phyloP scores from a whole-genome alignment of 1,140 invertebrate genomes.

The Adelges cooleyi region DNA sequence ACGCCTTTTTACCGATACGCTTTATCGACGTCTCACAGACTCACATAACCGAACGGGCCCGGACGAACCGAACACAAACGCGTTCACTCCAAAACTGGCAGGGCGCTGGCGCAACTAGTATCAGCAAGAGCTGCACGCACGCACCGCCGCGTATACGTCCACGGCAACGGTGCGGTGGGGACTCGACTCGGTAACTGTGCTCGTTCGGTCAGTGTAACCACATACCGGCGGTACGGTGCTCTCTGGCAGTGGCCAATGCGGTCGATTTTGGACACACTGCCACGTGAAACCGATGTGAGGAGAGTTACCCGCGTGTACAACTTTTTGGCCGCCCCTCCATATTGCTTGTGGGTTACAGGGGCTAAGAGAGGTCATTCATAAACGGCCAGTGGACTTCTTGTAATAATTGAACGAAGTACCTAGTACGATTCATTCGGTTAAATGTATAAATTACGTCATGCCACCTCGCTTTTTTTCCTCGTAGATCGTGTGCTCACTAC shows the following conservation, averaged over 20 bases:
- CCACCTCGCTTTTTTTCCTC: not conserved
- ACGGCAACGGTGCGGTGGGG: not conserved
- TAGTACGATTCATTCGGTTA: not conserved
- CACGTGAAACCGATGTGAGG: not conserved
- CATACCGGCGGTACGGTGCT: not conserved
- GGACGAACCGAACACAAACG: slow-evolving; percentile 17
- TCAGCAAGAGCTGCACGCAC: not conserved
- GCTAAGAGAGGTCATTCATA: slow-evolving; percentile 20
- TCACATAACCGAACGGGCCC: not conserved
- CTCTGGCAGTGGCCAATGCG: not conserved
- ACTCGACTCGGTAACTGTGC: not conserved
- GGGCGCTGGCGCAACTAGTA: not conserved
- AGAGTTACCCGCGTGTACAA: not conserved
- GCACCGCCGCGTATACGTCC: not conserved
- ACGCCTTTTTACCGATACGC: no score
- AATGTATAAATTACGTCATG: not conserved
- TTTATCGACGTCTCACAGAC: not conserved
- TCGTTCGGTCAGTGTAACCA: slow-evolving; percentile 1
- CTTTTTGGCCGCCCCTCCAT: not conserved
- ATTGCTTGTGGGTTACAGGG: no score
- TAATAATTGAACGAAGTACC: not conserved
- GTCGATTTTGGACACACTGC: slow-evolving; percentile 8
- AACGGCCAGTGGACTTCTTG: not conserved
- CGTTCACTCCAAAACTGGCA: slow-evolving; percentile 18
- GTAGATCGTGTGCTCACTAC: no score